Percentiles rank a stretch among this genome's conserved stretches.
Conservation (phyloP, 1,140 invertebrate genomes). For the Eriocheir sinensis region DNA sequence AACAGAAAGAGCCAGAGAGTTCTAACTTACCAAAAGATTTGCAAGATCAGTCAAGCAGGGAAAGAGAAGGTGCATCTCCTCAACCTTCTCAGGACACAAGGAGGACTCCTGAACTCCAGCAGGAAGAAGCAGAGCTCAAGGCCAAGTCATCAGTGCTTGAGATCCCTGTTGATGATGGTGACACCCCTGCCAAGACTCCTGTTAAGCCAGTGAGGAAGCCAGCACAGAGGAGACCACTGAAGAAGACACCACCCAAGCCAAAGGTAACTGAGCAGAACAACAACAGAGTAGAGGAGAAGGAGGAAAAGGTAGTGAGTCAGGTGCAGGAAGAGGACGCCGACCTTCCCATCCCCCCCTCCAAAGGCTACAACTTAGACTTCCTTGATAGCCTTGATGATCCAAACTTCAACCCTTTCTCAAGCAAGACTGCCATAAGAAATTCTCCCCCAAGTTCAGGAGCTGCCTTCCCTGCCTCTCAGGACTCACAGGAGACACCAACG, state of each 20-base stretch:
- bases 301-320: conserved; percentile 2
- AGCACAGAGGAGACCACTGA: conserved; percentile 35
- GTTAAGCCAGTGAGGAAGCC: conserved; percentile 62
- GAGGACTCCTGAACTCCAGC: neutral
- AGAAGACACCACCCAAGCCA: conserved; percentile 38
- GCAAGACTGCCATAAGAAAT: conserved; percentile 73
- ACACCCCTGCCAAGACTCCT: neutral
- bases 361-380: conserved; percentile 77
- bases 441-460: conserved; percentile 64
- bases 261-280: conserved; percentile 66
- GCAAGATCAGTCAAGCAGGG: neutral
- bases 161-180: neutral
- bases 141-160: conserved; percentile 13
- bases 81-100: neutral
- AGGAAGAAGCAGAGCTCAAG: neutral
- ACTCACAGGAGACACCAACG: neutral
- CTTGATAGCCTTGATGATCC: conserved; percentile 77
- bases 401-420: conserved; percentile 74
- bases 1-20: neutral
- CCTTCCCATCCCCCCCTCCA: conserved; percentile 72
- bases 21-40: neutral
- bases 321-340: conserved; percentile 58
- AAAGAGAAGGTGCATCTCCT: neutral
- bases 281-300: conserved; percentile 47
- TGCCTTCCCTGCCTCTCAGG: conserved; percentile 3